Conservation (phyloP, 2,113 vertebrate species). For the Megaptera novaeangliae region DNA sequence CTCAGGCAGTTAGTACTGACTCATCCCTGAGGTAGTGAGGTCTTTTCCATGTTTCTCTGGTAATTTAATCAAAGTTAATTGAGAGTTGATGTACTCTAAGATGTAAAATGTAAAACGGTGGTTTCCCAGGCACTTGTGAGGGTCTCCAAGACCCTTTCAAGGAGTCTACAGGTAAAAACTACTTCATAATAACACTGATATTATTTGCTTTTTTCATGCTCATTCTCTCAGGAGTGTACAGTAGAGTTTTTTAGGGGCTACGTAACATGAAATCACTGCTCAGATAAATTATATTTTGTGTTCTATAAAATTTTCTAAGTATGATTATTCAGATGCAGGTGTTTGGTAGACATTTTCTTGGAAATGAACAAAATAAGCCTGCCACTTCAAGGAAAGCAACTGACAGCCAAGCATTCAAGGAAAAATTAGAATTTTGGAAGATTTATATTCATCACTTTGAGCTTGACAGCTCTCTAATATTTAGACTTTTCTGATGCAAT, state of each 20-base stretch:
- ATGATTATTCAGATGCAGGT: neutral
- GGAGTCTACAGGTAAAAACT: neutral
- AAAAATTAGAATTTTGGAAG: conserved; percentile 21
- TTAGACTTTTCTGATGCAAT: neutral
- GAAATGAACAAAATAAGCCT: neutral
- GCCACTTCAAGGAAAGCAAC: neutral
- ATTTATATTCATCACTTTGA: neutral
- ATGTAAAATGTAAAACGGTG: neutral
- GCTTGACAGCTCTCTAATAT: neutral
- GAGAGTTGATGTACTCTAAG: neutral
- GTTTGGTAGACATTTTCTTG: neutral
- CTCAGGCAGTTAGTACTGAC: neutral
- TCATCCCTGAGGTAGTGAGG: neutral
- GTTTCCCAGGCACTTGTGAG: neutral
- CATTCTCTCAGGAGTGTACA: neutral
- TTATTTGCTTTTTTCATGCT: neutral
- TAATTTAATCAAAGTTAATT: conserved; percentile 3
- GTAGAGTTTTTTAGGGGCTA: neutral
- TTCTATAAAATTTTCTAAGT: conserved; percentile 28
- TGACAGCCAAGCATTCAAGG: neutral
- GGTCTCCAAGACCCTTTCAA: neutral
- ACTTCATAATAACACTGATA: neutral
- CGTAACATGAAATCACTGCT: neutral
- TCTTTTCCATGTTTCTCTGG: neutral
- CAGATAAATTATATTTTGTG: neutral